Conservation (phyloP, 2,888 invertebrate genomes). For the Pammene fasciana region DNA sequence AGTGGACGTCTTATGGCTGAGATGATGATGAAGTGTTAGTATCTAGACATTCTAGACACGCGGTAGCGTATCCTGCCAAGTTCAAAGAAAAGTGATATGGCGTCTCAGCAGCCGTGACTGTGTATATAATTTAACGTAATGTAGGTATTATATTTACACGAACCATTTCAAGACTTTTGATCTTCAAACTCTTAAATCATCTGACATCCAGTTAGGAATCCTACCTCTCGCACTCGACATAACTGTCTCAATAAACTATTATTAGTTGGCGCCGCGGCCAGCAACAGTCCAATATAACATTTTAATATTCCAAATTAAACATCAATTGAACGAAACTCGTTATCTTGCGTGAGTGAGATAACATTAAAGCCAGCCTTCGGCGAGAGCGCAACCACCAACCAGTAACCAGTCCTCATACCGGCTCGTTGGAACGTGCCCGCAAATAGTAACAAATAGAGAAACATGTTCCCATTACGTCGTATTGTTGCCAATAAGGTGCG, state of each 20-base stretch:
- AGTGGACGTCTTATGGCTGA: too few species aligned
- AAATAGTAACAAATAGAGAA: conserved; percentile 58
- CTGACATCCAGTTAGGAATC: too few species aligned
- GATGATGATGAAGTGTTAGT: too few species aligned
- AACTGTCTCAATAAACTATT: not conserved
- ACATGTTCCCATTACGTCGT: conserved; percentile 77
- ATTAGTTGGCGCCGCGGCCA: not conserved
- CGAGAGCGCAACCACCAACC: conserved; percentile 44
- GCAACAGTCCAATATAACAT: conserved; percentile 24
- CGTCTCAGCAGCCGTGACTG: too few species aligned
- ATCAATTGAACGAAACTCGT: conserved; percentile 51
- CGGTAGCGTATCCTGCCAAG: too few species aligned
- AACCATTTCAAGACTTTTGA: too few species aligned
- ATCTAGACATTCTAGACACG: too few species aligned
- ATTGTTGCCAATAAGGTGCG: conserved; percentile 76
- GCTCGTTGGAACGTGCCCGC: conserved; percentile 59
- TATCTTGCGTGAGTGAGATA: conserved; percentile 75
- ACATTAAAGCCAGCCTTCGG: conserved; percentile 56
- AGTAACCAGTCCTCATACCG: conserved; percentile 64
- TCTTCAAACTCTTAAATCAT: too few species aligned
- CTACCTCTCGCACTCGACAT: too few species aligned
- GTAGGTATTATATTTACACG: too few species aligned
- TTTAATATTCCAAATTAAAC: conserved; percentile 31
- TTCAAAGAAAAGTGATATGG: too few species aligned
- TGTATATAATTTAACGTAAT: too few species aligned